phyloP scores from a whole-genome alignment of 2,888 invertebrate species.

The Polia nebulosa region DNA sequence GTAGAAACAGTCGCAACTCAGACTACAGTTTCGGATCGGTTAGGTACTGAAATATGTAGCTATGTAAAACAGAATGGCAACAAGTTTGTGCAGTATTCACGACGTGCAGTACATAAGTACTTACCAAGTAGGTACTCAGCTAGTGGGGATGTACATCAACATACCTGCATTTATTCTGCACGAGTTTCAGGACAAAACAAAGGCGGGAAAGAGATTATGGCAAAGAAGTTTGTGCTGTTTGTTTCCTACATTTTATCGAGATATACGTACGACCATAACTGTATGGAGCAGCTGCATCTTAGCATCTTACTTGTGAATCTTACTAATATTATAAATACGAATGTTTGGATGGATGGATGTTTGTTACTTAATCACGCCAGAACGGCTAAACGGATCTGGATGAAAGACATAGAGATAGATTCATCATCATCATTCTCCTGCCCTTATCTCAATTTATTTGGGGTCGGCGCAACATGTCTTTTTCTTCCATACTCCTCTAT shows the following conservation, averaged over 20 bases:
- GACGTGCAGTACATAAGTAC: constrained; percentile 9
- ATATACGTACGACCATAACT: neutral
- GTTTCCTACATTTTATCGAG: neutral
- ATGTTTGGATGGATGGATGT: too few relatives aligned
- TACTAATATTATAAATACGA: too few relatives aligned
- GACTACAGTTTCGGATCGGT: constrained; percentile 27
- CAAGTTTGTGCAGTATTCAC: constrained; percentile 44
- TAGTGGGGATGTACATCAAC: constrained; percentile 8
- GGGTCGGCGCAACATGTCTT: too few relatives aligned
- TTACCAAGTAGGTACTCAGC: constrained; percentile 6
- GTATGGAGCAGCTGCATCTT: too few relatives aligned
- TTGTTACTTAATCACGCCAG: too few relatives aligned
- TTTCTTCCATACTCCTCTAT: too few relatives aligned
- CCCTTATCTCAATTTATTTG: too few relatives aligned
- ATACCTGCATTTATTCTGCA: neutral
- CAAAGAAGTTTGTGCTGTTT: neutral
- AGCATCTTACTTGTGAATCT: too few relatives aligned
- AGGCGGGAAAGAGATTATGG: neutral
- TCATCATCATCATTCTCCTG: too few relatives aligned
- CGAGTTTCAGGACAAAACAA: constrained; percentile 7
- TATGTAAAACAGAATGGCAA: constrained; percentile 25
- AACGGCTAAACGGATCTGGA: too few relatives aligned
- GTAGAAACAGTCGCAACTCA: constrained; percentile 9
- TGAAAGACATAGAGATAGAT: too few relatives aligned
- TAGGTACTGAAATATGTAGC: neutral